These are phyloP conservation scores for Jaculus jaculus DNA, from an alignment of 2,113 vertebrate genomes.

Conservation along the genomic window DNA sequence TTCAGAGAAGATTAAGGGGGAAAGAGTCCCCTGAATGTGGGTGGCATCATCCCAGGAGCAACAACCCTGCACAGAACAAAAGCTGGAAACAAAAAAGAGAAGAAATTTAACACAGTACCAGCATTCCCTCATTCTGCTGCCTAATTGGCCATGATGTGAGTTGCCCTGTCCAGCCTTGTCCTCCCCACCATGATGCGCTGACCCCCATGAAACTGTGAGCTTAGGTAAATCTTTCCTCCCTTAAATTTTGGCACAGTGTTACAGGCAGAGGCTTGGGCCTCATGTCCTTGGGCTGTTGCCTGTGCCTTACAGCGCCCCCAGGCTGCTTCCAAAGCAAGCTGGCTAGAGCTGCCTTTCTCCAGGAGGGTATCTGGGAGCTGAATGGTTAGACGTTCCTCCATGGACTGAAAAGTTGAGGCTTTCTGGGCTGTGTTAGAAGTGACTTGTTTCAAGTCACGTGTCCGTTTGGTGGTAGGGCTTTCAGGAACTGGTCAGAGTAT, in stretches of 20 bases:
- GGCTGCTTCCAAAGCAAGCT: background rate
- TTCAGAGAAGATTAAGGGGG: background rate
- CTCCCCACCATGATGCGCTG: background rate
- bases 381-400: background rate
- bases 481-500: background rate
- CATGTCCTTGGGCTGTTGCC: background rate
- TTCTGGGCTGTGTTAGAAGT: background rate
- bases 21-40: background rate
- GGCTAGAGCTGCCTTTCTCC: background rate
- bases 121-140: background rate
- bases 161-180: background rate
- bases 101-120: background rate
- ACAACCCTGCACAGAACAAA: background rate
- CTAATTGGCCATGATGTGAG: background rate
- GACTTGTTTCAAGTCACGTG: constrained; percentile 8
- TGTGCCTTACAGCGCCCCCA: background rate
- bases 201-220: background rate
- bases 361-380: background rate
- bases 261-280: background rate
- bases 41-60: background rate
- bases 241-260: background rate
- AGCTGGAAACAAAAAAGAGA: background rate
- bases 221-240: background rate
- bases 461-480: background rate
- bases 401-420: background rate